These are phyloP conservation scores for Callithrix jacchus DNA, from an alignment of 2,113 vertebrate genomes.

Conservation along the genomic window DNA sequence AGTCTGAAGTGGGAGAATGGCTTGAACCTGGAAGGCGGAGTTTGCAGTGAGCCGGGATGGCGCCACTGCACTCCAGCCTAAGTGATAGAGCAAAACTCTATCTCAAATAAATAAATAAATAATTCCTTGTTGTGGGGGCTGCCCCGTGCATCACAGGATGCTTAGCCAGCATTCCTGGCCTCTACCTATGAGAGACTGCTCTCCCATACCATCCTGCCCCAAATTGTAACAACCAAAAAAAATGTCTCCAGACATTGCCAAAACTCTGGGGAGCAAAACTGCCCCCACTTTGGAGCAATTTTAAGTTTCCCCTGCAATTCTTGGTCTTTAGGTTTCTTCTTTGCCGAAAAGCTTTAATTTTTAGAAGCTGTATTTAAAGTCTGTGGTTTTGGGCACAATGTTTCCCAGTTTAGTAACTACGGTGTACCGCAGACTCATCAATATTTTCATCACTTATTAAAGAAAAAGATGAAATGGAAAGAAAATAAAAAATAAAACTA, in stretches of 20 bases:
- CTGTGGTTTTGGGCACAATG: background rate
- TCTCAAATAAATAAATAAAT: no score
- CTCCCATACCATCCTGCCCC: background rate
- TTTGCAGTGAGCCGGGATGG: no score
- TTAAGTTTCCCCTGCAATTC: no score
- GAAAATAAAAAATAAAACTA: background rate
- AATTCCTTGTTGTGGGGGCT: background rate
- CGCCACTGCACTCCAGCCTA: no score
- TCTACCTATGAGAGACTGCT: background rate
- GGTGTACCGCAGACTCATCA: background rate
- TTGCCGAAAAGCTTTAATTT: background rate
- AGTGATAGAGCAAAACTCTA: no score
- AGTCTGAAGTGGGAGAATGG: no score
- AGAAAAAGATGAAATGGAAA: background rate
- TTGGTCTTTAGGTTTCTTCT: background rate
- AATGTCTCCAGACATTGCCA: background rate
- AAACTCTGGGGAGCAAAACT: background rate
- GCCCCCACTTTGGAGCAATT: background rate
- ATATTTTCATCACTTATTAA: conserved; percentile 4
- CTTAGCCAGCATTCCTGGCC: background rate
- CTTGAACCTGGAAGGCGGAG: no score
- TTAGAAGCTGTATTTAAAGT: background rate
- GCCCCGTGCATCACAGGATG: no score
- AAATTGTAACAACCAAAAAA: background rate
- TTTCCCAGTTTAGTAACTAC: background rate